Conservation (phyloP, 2,113 vertebrate species). For the Clarias magur region DNA sequence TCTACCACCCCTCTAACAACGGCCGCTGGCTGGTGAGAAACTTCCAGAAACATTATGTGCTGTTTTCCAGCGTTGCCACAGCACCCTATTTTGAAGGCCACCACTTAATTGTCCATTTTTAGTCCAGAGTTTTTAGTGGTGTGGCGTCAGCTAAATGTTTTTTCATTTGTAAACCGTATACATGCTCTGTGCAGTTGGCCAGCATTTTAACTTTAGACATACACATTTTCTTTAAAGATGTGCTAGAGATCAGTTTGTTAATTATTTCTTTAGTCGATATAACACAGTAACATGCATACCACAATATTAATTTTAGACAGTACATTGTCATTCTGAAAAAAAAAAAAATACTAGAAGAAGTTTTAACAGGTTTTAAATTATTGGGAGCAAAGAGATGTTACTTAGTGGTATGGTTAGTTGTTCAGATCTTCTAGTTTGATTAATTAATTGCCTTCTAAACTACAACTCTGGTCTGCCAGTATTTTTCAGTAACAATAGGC, state of each 20-base stretch:
- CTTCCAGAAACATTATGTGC: background rate
- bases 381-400: background rate
- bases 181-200: conserved; percentile 12
- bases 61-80: background rate
- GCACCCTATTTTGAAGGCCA: background rate
- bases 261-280: background rate
- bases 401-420: background rate
- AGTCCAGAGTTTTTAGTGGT: conserved; percentile 9
- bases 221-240: background rate
- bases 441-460: background rate
- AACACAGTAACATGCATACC: background rate
- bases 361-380: background rate
- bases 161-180: conserved; percentile 24
- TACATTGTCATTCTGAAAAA: background rate
- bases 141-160: conserved; percentile 22
- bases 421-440: background rate
- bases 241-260: background rate
- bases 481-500: background rate
- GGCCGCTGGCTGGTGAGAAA: conserved; percentile 93
- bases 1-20: conserved; percentile 97
- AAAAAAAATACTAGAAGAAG: background rate
- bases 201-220: background rate
- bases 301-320: background rate
- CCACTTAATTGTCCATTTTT: background rate
- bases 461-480: background rate